Evolutionary conservation across 2,113 vertebrate genomes (phyloP).

Genomic region (Myocastor coypus): DNA sequence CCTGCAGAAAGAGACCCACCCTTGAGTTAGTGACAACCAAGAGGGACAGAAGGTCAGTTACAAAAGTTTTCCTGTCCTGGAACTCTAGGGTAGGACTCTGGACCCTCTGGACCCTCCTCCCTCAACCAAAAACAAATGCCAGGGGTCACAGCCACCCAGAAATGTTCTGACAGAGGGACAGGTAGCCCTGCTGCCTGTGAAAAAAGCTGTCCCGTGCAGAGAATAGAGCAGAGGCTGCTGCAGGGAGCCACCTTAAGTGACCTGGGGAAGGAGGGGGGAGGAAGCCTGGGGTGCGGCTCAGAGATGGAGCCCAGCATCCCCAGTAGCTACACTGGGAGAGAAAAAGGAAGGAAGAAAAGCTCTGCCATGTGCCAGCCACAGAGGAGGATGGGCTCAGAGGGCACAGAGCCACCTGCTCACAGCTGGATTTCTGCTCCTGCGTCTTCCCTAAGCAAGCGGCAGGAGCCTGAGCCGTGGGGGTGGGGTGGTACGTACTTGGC

Average conservation of each 20-base stretch:
- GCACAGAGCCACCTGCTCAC: not conserved
- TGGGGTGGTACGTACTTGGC: constrained; percentile 91
- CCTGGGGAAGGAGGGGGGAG: not conserved
- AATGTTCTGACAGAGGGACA: not conserved
- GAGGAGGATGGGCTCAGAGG: not conserved
- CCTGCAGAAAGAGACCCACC: not conserved
- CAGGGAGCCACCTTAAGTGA: not conserved
- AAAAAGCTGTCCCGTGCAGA: not conserved
- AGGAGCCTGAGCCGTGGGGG: not conserved
- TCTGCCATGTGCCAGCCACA: not conserved
- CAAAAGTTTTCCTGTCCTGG: not conserved
- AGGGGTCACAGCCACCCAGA: not conserved
- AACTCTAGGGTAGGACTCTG: not conserved
- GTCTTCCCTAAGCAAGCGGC: not conserved
- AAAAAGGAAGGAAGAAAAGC: not conserved
- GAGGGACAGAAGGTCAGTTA: not conserved
- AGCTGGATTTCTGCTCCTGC: not conserved
- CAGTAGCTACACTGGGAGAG: not conserved
- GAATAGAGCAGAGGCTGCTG: not conserved
- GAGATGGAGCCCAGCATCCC: not conserved
- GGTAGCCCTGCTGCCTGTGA: not conserved
- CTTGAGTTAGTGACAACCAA: not conserved
- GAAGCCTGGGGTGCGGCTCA: not conserved
- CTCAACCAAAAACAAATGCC: not conserved
- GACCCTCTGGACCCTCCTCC: not conserved